Base-by-base conservation (phyloP, 2,888 invertebrate genomes). In the Spodoptera littoralis region DNA sequence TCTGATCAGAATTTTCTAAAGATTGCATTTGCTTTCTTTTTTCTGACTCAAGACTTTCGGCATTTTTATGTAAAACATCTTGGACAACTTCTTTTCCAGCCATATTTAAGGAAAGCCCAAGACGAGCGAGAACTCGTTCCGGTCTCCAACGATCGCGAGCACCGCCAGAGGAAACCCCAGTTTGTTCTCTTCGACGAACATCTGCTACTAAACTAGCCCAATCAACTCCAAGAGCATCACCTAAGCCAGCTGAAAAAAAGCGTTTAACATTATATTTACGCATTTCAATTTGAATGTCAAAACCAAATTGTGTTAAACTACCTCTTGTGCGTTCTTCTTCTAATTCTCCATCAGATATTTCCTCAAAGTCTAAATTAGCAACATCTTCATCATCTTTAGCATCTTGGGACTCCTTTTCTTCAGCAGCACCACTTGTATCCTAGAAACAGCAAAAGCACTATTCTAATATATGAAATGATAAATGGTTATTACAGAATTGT, bases 161-260 rank as follows among this genome's bases (percentile, higher is more conserved):
- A 5, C 96, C 95, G 65, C 93, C 91, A 0, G 88, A 87, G 1
- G 91, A 95, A 8, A 95, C 76, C 30, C 79, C 94, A n/a, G 90
- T 88, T 68, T 95, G 95, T 74, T 93, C 94, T 4, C 94, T 90
- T 11, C 94, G 89, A 43, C 96, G 95, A 5, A 97, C 97, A 89
- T 98, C 98, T 3, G 97, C 97, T 0, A 98, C 97, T 50, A 99
- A 94, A 86, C 98, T 98, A 11, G 98, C 97, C 98, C 98, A 98
- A 90, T 99, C 98, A 1, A 99, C 98, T n/a, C 98, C 98, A 36
- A 99, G 92, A n/a, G 98, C 98, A 90, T 98, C 98, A 5, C 98
- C 98, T 69, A 98, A 96, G 43, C 97, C 96, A 91, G 93, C 94
- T 94, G 68, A 13, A 85, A 81, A 56, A 46, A 42, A 47, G n/a